These are phyloP conservation scores for Amphipoea oculea DNA, from an alignment of 2,888 invertebrate genomes.

Conservation along the genomic window DNA sequence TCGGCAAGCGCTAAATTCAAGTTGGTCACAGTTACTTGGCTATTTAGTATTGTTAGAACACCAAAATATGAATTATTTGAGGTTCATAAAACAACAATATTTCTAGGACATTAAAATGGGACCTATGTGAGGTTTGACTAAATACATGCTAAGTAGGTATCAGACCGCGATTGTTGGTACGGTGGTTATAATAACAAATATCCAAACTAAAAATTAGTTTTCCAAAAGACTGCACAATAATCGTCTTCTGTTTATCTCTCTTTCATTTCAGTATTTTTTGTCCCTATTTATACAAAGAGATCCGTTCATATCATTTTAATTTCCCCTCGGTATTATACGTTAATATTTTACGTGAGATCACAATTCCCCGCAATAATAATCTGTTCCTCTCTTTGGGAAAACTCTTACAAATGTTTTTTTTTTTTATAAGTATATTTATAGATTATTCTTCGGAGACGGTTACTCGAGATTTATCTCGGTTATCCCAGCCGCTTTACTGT, in stretches of 20 bases:
- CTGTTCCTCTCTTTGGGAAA: conserved; percentile 74
- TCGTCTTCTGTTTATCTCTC: conserved; percentile 41
- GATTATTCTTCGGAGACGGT: conserved; percentile 74
- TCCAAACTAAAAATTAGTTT: conserved; percentile 29
- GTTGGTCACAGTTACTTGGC: not conserved
- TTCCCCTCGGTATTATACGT: conserved; percentile 83
- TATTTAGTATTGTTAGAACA: not conserved
- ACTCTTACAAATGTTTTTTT: conserved; percentile 75
- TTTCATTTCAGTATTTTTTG: conserved; percentile 47
- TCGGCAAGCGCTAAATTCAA: not conserved
- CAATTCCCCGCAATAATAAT: conserved; percentile 78
- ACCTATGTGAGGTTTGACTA: not conserved
- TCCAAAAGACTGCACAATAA: conserved; percentile 22
- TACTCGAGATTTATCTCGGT: conserved; percentile 81
- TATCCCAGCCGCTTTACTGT: conserved; percentile 76
- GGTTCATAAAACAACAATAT: not conserved
- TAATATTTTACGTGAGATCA: conserved; percentile 83
- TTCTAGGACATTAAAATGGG: not conserved
- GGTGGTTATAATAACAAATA: conserved; percentile 6
- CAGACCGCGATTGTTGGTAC: not conserved
- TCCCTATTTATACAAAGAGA: conserved; percentile 76
- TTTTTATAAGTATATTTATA: conserved; percentile 74
- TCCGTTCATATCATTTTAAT: conserved; percentile 81
- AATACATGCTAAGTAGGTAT: not conserved
- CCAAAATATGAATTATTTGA: not conserved